Conservation (phyloP, 2,797 vertebrate genomes). For the Anniella stebbinsi region DNA sequence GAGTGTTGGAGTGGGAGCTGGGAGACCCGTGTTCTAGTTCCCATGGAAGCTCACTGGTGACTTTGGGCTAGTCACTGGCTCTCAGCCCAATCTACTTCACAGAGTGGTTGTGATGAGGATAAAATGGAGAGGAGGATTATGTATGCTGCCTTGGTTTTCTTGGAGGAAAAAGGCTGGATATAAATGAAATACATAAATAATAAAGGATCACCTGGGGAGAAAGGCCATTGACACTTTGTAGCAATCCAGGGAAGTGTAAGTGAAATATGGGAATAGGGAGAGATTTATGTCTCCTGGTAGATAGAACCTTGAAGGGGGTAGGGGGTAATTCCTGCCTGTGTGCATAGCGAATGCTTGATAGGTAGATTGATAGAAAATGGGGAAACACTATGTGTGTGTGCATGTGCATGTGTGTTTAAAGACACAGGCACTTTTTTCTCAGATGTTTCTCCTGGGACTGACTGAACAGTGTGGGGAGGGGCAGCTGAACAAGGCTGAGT, state of each 20-base stretch:
- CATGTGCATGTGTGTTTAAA: too few species aligned
- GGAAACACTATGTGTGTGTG: not conserved
- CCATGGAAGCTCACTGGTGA: too few species aligned
- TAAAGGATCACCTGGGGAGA: not conserved
- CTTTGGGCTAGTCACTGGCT: too few species aligned
- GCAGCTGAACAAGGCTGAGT: slow-evolving; percentile 23
- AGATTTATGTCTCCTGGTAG: not conserved
- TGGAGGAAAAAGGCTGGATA: too few species aligned
- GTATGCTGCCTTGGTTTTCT: too few species aligned
- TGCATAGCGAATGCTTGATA: not conserved
- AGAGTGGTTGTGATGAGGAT: too few species aligned
- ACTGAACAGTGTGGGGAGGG: not conserved
- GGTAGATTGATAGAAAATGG: not conserved
- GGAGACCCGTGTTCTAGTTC: too few species aligned
- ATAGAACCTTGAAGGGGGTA: not conserved
- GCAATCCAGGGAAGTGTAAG: not conserved
- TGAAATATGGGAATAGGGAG: not conserved
- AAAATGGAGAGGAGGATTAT: too few species aligned
- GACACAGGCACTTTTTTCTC: not conserved
- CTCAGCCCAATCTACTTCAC: too few species aligned
- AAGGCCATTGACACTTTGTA: not conserved
- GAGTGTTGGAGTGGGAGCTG: too few species aligned
- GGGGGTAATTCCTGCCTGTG: too few species aligned
- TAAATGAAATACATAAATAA: too few species aligned
- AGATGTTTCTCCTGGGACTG: not conserved